Evolutionary conservation across 2,113 vertebrate species (phyloP).

Genomic region (Peromyscus leucopus): DNA sequence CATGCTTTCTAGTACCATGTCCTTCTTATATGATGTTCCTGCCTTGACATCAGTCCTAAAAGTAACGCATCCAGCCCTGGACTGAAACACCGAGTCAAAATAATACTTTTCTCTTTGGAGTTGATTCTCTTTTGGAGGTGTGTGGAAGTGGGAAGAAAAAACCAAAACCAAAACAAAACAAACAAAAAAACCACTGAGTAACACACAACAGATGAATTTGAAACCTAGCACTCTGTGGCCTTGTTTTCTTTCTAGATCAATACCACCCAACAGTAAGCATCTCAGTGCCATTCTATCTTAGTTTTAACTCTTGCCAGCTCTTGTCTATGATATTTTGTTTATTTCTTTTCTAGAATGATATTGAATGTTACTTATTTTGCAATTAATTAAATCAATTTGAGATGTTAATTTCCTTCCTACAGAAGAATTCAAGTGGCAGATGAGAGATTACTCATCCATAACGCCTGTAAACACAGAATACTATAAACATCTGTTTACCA

Average conservation of each 20-base stretch:
- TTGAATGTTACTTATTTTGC: neutral
- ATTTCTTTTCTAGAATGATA: neutral
- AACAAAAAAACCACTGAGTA: neutral
- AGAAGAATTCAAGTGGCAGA: constrained; percentile 37
- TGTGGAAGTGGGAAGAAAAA: neutral
- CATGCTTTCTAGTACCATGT: neutral
- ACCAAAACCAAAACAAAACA: neutral
- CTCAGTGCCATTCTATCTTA: neutral
- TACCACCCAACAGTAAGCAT: neutral
- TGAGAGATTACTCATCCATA: neutral
- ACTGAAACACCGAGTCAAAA: neutral
- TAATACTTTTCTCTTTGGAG: neutral
- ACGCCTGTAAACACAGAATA: constrained; percentile 19
- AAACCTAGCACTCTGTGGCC: neutral
- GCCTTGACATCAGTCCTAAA: neutral
- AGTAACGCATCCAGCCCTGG: no score
- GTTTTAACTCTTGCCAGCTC: neutral
- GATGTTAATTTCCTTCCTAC: constrained; percentile 33
- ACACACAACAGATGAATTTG: neutral
- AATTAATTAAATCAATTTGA: constrained; percentile 1
- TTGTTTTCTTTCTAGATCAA: neutral
- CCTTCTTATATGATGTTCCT: neutral
- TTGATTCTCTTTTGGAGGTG: no score
- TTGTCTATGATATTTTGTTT: neutral
- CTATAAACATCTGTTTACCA: constrained; percentile 17